phyloP scores from a whole-genome alignment of 2,888 invertebrate species.

The Lordiphosa fenestrarum region DNA sequence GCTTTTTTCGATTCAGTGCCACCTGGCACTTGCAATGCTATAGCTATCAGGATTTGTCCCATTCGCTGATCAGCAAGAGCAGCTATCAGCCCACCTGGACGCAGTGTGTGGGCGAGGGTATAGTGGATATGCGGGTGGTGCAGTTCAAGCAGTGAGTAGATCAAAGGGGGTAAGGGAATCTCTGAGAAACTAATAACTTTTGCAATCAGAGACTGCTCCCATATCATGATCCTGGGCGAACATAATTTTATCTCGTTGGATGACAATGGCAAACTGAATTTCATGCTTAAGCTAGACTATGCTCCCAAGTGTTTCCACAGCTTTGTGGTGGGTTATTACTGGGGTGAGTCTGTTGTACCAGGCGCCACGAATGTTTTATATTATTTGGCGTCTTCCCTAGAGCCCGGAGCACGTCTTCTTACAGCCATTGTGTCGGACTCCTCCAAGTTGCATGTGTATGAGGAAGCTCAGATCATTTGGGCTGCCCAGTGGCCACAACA shows the following conservation, averaged over 20 bases:
- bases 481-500: constrained; percentile 87
- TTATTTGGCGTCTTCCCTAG: constrained; percentile 77
- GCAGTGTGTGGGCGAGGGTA: constrained; percentile 85
- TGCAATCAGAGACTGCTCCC: constrained; percentile 83
- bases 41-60: constrained; percentile 90
- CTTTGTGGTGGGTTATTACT: constrained; percentile 86
- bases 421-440: constrained; percentile 90
- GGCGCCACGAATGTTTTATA: background rate
- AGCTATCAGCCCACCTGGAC: constrained; percentile 80
- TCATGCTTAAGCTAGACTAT: constrained; percentile 92
- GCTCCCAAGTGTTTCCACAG: constrained; percentile 88
- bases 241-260: constrained; percentile 90
- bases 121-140: constrained; percentile 81
- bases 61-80: constrained; percentile 84
- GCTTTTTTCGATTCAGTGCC: constrained; percentile 90
- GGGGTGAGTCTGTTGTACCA: constrained; percentile 72
- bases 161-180: background rate
- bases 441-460: constrained; percentile 90
- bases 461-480: constrained; percentile 92
- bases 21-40: constrained; percentile 92
- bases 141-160: constrained; percentile 77
- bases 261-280: constrained; percentile 90
- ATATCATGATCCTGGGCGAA: constrained; percentile 91
- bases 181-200: background rate
- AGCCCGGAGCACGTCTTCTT: constrained; percentile 87